Evolutionary conservation across 1,140 invertebrate genomes (phyloP).

Genomic region (Caenorhabditis latens): DNA sequence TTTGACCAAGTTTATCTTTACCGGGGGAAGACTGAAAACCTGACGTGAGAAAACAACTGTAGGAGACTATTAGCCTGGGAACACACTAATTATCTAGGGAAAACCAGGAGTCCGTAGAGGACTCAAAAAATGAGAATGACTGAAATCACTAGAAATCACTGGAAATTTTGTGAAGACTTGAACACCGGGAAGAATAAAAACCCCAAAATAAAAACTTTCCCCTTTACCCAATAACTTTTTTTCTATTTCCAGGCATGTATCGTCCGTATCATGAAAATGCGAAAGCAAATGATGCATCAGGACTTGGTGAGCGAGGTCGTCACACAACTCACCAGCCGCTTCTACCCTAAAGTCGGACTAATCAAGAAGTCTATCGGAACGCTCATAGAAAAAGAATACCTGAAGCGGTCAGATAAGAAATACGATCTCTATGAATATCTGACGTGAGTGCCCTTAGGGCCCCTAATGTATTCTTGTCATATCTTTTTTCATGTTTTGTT

Average conservation of each 20-base stretch:
- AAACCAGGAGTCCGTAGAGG: too few relatives aligned
- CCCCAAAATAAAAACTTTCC: neutral
- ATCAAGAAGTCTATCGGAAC: constrained; percentile 99
- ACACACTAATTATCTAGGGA: too few relatives aligned
- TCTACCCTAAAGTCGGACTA: constrained; percentile 94
- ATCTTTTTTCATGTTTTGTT: neutral
- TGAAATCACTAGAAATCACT: too few relatives aligned
- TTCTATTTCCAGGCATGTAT: constrained; percentile 85
- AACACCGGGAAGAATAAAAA: too few relatives aligned
- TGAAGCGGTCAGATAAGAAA: constrained; percentile 94
- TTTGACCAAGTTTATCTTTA: too few relatives aligned
- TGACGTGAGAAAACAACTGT: too few relatives aligned
- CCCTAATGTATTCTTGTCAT: too few relatives aligned
- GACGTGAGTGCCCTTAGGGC: constrained; percentile 78
- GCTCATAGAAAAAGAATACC: constrained; percentile 98
- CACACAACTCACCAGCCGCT: constrained; percentile 88
- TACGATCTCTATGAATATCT: constrained; percentile 90
- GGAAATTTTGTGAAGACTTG: too few relatives aligned
- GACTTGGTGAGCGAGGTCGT: constrained; percentile 88
- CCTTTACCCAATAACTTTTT: neutral
- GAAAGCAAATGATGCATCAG: constrained; percentile 94
- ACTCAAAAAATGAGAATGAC: too few relatives aligned
- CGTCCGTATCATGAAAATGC: constrained; percentile 99
- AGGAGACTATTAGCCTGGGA: too few relatives aligned
- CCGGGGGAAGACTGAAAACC: too few relatives aligned